These are phyloP conservation scores for Zhengitettix transpicula DNA, from an alignment of 2,888 invertebrate species.

Conservation along the genomic window DNA sequence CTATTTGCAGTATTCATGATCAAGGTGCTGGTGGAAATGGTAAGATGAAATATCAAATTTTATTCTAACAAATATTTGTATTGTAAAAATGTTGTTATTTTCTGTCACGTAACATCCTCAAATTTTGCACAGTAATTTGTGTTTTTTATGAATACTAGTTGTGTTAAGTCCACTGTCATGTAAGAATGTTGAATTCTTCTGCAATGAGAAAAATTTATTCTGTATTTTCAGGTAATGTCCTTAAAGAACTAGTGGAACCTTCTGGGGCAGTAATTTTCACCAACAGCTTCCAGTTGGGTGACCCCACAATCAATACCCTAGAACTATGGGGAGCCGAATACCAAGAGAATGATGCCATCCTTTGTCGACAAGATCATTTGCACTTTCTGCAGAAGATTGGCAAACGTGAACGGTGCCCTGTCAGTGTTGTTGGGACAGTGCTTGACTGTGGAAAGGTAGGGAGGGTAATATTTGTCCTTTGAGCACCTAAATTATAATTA, in stretches of 20 bases:
- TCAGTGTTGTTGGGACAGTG: slow-evolving; percentile 83
- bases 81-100: too few relatives aligned
- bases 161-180: too few relatives aligned
- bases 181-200: too few relatives aligned
- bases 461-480: too few relatives aligned
- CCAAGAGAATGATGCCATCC: slow-evolving; percentile 85
- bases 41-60: slow-evolving; percentile 13
- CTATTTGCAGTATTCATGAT: slow-evolving; percentile 91
- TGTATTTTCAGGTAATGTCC: slow-evolving; percentile 58
- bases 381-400: slow-evolving; percentile 52
- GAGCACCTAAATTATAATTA: too few relatives aligned
- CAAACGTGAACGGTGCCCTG: slow-evolving; percentile 76
- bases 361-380: slow-evolving; percentile 53
- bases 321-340: slow-evolving; percentile 99
- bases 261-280: slow-evolving; percentile 82
- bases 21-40: slow-evolving; percentile 97
- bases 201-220: not conserved
- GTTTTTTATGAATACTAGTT: too few relatives aligned
- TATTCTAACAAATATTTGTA: too few relatives aligned
- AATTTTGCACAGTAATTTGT: too few relatives aligned
- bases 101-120: too few relatives aligned
- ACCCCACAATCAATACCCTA: slow-evolving; percentile 80
- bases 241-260: slow-evolving; percentile 93
- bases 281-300: slow-evolving; percentile 75
- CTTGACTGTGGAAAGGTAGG: slow-evolving; percentile 62